These are phyloP conservation scores for Drosophila lowei DNA, from an alignment of 1,140 invertebrate species.

Conservation along the genomic window DNA sequence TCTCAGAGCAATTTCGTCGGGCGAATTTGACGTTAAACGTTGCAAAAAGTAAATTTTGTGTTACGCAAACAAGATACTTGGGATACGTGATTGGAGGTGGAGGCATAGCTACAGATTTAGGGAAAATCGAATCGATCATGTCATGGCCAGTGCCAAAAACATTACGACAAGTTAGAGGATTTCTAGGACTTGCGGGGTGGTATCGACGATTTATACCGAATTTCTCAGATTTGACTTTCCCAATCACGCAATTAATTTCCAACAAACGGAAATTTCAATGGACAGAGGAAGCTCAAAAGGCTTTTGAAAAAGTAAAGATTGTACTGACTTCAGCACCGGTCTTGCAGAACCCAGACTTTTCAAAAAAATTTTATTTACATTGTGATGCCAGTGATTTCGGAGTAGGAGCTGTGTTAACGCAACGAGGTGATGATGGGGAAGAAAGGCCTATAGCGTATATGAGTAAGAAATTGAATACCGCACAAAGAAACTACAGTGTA, in stretches of 20 bases:
- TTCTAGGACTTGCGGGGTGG: neutral
- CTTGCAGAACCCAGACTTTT: constrained; percentile 9
- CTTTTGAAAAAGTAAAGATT: no score
- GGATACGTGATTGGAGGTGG: no score
- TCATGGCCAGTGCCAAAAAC: no score
- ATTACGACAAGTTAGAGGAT: no score
- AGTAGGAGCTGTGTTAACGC: constrained; percentile 7
- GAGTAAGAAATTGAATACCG: no score
- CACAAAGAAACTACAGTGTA: no score
- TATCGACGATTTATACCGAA: constrained; percentile 3
- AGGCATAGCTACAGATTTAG: no score
- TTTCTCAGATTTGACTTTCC: neutral
- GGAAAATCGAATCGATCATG: no score
- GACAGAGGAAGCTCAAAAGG: no score
- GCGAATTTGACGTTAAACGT: constrained; percentile 13
- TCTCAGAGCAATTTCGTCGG: neutral
- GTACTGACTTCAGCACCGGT: constrained; percentile 8
- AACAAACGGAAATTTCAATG: no score
- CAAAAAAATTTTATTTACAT: constrained; percentile 4
- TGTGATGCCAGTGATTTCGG: constrained; percentile 10
- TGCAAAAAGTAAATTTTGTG: no score
- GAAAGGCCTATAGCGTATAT: constrained; percentile 8
- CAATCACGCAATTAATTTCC: neutral
- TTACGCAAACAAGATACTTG: no score
- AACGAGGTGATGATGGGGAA: neutral